Conservation (phyloP, 1,140 invertebrate genomes). For the Pseudomyrmex gracilis region DNA sequence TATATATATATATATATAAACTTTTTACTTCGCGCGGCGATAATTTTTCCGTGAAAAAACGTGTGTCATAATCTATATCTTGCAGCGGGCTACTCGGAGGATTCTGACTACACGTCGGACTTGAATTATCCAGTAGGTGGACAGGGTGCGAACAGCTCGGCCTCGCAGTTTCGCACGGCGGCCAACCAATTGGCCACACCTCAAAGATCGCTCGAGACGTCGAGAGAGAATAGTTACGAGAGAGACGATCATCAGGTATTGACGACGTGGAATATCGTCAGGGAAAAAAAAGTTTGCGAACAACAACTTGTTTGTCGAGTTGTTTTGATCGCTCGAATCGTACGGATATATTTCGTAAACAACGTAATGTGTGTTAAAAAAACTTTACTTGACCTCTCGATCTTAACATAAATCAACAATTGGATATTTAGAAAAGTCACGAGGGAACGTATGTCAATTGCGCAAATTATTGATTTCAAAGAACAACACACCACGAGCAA, state of each 20-base stretch:
- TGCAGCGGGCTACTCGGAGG: conserved; percentile 97
- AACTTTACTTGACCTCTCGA: too few relatives aligned
- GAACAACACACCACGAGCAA: too few relatives aligned
- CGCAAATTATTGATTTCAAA: too few relatives aligned
- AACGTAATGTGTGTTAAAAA: too few relatives aligned
- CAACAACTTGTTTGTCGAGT: too few relatives aligned
- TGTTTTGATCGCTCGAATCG: neutral
- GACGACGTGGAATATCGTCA: neutral
- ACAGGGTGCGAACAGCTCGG: conserved; percentile 94
- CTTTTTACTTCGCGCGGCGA: too few relatives aligned
- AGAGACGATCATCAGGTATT: conserved; percentile 88
- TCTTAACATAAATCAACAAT: too few relatives aligned
- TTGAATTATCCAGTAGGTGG: conserved; percentile 96
- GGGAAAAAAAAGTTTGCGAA: neutral
- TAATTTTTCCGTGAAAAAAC: neutral
- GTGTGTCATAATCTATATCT: conserved; percentile 64
- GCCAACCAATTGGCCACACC: conserved; percentile 92
- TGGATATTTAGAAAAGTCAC: too few relatives aligned
- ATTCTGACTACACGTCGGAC: conserved; percentile 98
- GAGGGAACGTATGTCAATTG: too few relatives aligned
- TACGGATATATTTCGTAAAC: neutral
- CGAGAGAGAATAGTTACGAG: conserved; percentile 94
- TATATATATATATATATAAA: too few relatives aligned
- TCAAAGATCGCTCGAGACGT: conserved; percentile 92
- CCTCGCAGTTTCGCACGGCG: conserved; percentile 92